Evolutionary conservation across 2,888 invertebrate genomes (phyloP).

Genomic region (Campoletis raptor): DNA sequence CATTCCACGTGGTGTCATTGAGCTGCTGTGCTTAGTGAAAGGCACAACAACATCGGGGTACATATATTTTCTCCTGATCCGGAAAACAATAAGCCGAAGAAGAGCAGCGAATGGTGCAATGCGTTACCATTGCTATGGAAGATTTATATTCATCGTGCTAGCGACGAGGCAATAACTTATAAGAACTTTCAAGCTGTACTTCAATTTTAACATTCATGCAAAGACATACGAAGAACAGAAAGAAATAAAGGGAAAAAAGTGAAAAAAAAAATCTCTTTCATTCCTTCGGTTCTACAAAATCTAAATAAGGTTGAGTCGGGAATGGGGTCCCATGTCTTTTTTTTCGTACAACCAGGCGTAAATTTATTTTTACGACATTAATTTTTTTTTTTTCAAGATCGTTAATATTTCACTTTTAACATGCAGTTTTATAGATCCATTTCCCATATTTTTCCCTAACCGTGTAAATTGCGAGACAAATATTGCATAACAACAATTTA

Average conservation of each 20-base stretch:
- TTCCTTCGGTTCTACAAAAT: constrained; percentile 71
- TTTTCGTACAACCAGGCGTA: constrained; percentile 64
- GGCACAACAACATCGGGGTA: constrained; percentile 74
- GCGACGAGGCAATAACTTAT: constrained; percentile 82
- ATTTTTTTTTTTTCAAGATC: not conserved
- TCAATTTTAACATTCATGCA: constrained; percentile 74
- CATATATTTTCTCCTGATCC: constrained; percentile 85
- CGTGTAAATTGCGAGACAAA: not conserved
- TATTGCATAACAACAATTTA: not conserved
- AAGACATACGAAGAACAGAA: constrained; percentile 42
- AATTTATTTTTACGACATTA: not conserved
- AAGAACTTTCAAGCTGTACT: constrained; percentile 74
- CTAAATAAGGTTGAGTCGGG: constrained; percentile 84
- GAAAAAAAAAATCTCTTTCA: constrained; percentile 62
- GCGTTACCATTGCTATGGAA: constrained; percentile 63
- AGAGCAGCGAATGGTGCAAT: constrained; percentile 33
- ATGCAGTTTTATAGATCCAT: not conserved
- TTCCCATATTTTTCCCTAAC: not conserved
- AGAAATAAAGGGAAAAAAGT: constrained; percentile 31
- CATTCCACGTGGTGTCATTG: constrained; percentile 55
- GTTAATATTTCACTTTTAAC: not conserved
- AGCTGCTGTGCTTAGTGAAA: constrained; percentile 55
- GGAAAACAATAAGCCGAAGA: constrained; percentile 83
- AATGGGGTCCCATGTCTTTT: constrained; percentile 80
- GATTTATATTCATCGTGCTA: constrained; percentile 82